phyloP scores from a whole-genome alignment of 2,797 vertebrate species.

The Clarias fuscus region DNA sequence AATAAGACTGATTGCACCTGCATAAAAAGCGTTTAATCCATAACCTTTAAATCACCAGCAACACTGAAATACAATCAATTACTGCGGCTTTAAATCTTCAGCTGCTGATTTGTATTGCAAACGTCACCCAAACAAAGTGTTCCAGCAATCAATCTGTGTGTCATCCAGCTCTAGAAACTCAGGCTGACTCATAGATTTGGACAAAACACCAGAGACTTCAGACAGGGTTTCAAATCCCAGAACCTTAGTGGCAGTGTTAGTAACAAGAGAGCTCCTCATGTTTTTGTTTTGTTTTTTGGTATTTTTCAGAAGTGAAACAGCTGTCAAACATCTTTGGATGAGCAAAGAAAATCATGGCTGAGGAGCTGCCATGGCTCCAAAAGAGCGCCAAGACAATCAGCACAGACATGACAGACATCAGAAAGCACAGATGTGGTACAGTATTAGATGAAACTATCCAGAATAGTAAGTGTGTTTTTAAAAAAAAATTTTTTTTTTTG shows the following conservation, averaged over 20 bases:
- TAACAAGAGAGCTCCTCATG: constrained; percentile 20
- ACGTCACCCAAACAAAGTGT: constrained; percentile 37
- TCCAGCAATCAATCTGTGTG: constrained; percentile 42
- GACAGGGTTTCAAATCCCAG: constrained; percentile 41
- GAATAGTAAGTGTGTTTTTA: background rate
- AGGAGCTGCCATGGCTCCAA: background rate
- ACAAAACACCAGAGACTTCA: constrained; percentile 42
- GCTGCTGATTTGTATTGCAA: constrained; percentile 32
- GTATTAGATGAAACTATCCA: background rate
- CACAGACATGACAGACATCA: background rate
- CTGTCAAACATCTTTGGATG: constrained; percentile 14
- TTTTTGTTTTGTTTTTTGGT: background rate
- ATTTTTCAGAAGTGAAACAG: background rate
- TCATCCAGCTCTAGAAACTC: constrained; percentile 38
- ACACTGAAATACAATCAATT: background rate
- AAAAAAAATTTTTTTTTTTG: no score
- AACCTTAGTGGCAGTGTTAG: constrained; percentile 31
- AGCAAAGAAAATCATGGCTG: constrained; percentile 6
- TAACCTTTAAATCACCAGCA: background rate
- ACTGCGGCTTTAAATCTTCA: background rate
- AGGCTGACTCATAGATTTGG: constrained; percentile 21
- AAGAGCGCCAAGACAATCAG: constrained; percentile 7
- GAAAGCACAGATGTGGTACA: background rate
- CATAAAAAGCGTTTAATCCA: background rate
- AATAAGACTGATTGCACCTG: background rate